phyloP scores from a whole-genome alignment of 2,113 vertebrate genomes.

The Zonotrichia leucophrys region DNA sequence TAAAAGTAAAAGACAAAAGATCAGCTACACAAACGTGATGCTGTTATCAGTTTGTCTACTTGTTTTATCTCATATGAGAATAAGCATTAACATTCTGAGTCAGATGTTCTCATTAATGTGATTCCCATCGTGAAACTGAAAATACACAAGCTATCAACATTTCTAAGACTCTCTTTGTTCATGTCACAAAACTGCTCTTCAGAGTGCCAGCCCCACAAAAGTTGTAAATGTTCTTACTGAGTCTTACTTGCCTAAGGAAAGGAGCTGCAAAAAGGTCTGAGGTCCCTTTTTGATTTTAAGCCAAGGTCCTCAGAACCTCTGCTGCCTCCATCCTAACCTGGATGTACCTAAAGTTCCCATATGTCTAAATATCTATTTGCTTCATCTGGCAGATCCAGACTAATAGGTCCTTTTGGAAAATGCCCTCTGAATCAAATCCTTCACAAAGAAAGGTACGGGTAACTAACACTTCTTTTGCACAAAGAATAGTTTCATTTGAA shows the following conservation, averaged over 20 bases:
- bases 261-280: background rate
- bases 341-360: background rate
- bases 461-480: background rate
- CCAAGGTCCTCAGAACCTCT: background rate
- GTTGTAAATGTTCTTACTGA: background rate
- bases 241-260: background rate
- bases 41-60: slow-evolving; percentile 44
- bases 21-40: background rate
- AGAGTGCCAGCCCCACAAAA: background rate
- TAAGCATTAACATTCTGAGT: slow-evolving; percentile 34
- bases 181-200: background rate
- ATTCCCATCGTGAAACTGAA: background rate
- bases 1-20: slow-evolving; percentile 10
- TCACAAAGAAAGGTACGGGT: background rate
- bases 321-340: background rate
- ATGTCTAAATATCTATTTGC: background rate
- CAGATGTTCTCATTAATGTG: slow-evolving; percentile 53
- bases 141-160: slow-evolving; percentile 17
- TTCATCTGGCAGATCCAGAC: background rate
- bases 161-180: slow-evolving; percentile 42
- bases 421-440: background rate
- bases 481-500: background rate
- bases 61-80: slow-evolving; percentile 39
- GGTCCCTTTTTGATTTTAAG: background rate
- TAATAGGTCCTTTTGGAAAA: background rate